Evolutionary conservation across 2,888 invertebrate species (phyloP), one percentile per base, ranked within the genome.

Genomic region (Pycnomerus fuliginosus): DNA sequence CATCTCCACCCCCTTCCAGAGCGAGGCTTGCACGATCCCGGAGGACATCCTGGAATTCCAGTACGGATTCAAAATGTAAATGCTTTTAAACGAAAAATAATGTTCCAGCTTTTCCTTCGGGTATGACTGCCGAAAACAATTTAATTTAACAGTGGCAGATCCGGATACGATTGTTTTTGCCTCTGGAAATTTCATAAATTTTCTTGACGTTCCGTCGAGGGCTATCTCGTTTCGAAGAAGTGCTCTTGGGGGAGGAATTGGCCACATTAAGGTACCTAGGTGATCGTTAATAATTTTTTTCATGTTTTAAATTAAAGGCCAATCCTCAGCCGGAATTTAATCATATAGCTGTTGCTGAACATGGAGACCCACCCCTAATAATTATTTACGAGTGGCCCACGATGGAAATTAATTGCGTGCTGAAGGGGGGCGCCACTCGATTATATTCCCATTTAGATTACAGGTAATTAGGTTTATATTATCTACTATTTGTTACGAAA

Each of bases 291-390:
- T 27, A 29, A 42, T 38, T 20, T 24, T 35, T n/a, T 33, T 7
- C 16, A 12, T 5, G 4, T 13, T 29, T 20, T 16, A 15, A 10
- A 11, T 34, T 42, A 11, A 30, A 47, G 43, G 24, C 38, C 1
- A 85, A 85, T 69, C 82, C 83, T 12, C 74, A 76, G 58, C 76
- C 77, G 1, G 68, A 67, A 8, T 75, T 72, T 51, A 71, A 76
- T 44, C 83, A 86, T 50, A 80, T 94, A 61, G 92, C 92, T 0
- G 80, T 94, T n/a, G 94, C 84, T 1, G 94, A 94, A 73, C 87
- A 86, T 68, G 85, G 85, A 0, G 39, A 53, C 64, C 0, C 79
- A 3, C 92, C 94, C 0, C 74, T 85, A 8, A 87, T 95, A 52
- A 79, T 89, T 17, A 76, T 95, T 27, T 95, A 91, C 67, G 82